phyloP scores from a whole-genome alignment of 2,888 invertebrate species.

The Pseudococcus viburni region DNA sequence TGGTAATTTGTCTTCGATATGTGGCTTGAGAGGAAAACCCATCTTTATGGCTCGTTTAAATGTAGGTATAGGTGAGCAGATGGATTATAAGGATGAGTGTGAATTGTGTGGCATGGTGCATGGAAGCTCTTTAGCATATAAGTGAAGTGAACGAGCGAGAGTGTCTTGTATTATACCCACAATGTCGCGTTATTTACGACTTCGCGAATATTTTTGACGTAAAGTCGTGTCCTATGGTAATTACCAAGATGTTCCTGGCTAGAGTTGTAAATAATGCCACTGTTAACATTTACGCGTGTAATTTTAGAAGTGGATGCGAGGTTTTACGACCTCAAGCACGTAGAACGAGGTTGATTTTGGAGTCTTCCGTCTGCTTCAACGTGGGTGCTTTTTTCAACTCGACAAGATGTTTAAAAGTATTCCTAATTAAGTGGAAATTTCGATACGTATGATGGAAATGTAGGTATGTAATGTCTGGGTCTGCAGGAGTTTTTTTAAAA shows the following conservation, averaged over 20 bases:
- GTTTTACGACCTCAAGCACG: not conserved
- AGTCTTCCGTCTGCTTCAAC: not conserved
- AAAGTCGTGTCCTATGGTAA: constrained; percentile 4
- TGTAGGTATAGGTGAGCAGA: not conserved
- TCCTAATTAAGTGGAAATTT: no score
- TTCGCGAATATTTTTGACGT: constrained; percentile 32
- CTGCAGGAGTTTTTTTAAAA: no score
- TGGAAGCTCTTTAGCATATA: not conserved
- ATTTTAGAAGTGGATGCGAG: not conserved
- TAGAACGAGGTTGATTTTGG: not conserved
- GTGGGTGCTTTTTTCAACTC: not conserved
- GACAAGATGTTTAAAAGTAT: no score
- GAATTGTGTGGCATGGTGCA: not conserved
- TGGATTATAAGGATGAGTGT: not conserved
- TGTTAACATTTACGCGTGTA: constrained; percentile 1
- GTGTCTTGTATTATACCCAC: not conserved
- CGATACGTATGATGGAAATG: no score
- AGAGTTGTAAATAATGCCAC: constrained; percentile 4
- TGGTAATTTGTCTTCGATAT: constrained; percentile 6
- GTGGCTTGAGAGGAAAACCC: not conserved
- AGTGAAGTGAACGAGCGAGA: not conserved
- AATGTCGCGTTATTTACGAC: constrained; percentile 28
- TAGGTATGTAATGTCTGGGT: no score
- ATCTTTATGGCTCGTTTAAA: not conserved
- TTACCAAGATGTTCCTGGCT: not conserved